Percentiles rank a stretch among this genome's conserved stretches.
Conservation (phyloP, 2,888 invertebrate species). For the Muschampia plurimacula region DNA sequence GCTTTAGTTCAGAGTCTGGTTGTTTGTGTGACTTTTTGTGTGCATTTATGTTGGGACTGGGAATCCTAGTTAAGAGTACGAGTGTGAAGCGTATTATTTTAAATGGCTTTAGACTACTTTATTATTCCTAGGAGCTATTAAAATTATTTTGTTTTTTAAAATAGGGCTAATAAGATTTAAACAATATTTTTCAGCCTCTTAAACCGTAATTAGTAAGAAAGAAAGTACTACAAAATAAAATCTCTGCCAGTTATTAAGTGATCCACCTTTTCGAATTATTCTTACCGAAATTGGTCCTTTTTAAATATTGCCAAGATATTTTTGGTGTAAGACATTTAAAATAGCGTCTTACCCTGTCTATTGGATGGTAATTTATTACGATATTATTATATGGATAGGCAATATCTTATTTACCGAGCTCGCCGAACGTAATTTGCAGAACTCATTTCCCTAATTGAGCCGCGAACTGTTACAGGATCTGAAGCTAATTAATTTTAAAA, state of each 20-base stretch:
- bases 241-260: background rate
- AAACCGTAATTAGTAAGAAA: background rate
- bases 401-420: constrained; percentile 35
- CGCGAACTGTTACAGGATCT: constrained; percentile 31
- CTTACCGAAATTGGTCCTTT: constrained; percentile 5
- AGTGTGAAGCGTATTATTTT: too few relatives aligned
- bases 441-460: constrained; percentile 38
- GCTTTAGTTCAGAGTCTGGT: too few relatives aligned
- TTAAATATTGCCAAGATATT: constrained; percentile 19
- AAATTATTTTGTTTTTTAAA: too few relatives aligned
- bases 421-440: constrained; percentile 32
- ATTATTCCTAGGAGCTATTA: too few relatives aligned
- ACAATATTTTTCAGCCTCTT: background rate
- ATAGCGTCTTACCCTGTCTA: background rate
- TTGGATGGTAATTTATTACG: constrained; percentile 34
- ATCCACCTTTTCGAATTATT: background rate
- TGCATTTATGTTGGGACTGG: too few relatives aligned
- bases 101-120: too few relatives aligned
- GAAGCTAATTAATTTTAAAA: constrained; percentile 39
- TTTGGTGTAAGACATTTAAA: background rate
- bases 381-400: constrained; percentile 27
- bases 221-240: background rate
- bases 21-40: too few relatives aligned
- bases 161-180: background rate
- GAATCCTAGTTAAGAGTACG: too few relatives aligned